Base-by-base conservation (phyloP, 2,797 vertebrate species). In the Peromyscus melanophrys region DNA sequence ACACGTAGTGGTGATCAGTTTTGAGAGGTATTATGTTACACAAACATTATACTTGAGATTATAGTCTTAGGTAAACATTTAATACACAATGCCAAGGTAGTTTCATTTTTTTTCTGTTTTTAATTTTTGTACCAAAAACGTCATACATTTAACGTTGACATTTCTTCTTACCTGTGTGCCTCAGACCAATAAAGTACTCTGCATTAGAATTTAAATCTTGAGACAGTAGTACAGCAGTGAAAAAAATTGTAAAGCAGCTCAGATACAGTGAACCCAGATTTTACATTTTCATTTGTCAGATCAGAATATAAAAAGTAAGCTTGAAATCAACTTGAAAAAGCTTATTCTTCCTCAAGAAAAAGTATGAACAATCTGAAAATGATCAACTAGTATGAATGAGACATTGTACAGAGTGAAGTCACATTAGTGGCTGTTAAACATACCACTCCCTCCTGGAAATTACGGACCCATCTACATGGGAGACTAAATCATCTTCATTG, bases 371-470 rank as follows among this genome's bases (percentile, higher is more conserved):
- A 99, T 98, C 98, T 98, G 98, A 98, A 98, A 99, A 98, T 98
- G 97, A 98, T 98, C 98, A 98, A 96, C 98, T 98, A 98, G 98
- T 97, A 96, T 92, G 97, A 98, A 98, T 97, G 94, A 97, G 98
- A 98, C 96, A 98, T 93, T 96, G 98, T 98, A 98, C 97, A 98
- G 96, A 1, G 11, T 97, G 97, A 98, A 97, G 95, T 98, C 98
- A 96, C 89, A 94, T 97, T 94, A 98, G 98, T 98, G 98, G 98
- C 96, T 97, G 97, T 99, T 99, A 99, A 98, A 99, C 99, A 98
- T 99, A 99, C 99, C 99, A 99, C 99, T 99, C 99, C 98, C 99
- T 99, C 98, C 99, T 99, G 94, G 99, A 99, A 98, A 99, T 99
- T 98, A 99, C 99, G 11, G 99, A 99, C 76, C 99, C 99, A 96